These are phyloP conservation scores for Drosophila infuscata DNA, from an alignment of 2,888 invertebrate species.

Conservation along the genomic window DNA sequence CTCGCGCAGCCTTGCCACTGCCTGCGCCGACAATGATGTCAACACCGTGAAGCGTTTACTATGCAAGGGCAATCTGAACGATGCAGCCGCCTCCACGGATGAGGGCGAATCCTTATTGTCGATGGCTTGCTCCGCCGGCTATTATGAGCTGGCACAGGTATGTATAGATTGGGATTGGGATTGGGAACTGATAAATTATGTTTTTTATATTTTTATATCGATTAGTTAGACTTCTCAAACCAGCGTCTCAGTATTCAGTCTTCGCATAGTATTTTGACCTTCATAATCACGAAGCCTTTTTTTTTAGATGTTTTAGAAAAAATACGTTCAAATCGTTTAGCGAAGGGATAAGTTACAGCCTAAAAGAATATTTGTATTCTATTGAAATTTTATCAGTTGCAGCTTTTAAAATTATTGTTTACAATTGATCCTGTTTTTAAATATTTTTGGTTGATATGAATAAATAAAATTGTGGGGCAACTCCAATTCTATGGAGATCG, in stretches of 20 bases:
- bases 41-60: constrained; percentile 95
- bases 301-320: neutral
- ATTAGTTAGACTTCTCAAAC: neutral
- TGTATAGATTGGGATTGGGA: constrained; percentile 11
- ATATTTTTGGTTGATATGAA: neutral
- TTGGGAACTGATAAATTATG: neutral
- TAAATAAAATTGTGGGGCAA: neutral
- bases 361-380: neutral
- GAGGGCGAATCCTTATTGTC: constrained; percentile 98
- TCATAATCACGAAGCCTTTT: neutral
- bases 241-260: neutral
- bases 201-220: neutral
- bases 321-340: neutral
- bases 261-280: neutral
- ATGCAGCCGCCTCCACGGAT: constrained; percentile 91
- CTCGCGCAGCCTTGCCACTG: constrained; percentile 93
- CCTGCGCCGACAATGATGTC: constrained; percentile 97
- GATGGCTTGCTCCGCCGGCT: constrained; percentile 98
- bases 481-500: neutral
- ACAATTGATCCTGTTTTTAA: neutral
- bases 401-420: neutral
- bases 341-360: neutral
- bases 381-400: neutral
- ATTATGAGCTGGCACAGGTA: constrained; percentile 98
- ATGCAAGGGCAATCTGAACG: constrained; percentile 96